Percentiles rank a stretch among this genome's conserved stretches.
phyloP scores from a whole-genome alignment of 2,113 vertebrate species.

The Ictalurus punctatus region DNA sequence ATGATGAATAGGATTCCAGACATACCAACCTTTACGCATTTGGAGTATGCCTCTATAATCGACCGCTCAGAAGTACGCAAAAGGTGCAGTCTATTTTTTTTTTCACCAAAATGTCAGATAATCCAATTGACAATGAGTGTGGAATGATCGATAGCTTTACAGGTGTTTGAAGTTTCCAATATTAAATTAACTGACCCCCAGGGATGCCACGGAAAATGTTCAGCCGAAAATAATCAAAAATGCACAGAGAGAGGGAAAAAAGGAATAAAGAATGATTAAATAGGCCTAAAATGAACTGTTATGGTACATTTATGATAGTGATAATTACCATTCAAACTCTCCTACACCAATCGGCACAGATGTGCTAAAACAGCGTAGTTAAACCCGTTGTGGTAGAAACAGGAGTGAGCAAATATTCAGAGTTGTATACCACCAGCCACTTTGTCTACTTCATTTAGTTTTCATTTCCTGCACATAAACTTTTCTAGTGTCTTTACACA shows the following conservation, averaged over 20 bases:
- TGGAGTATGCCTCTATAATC: too few relatives aligned
- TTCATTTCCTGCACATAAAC: background rate
- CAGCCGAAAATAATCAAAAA: background rate
- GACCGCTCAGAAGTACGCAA: background rate
- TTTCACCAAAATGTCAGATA: background rate
- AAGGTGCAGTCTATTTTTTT: background rate
- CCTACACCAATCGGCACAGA: background rate
- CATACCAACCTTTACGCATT: background rate
- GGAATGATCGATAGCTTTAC: background rate
- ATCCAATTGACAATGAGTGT: background rate
- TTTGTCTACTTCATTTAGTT: background rate
- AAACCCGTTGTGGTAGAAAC: background rate
- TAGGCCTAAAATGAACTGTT: background rate
- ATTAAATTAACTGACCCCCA: background rate
- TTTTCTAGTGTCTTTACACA: background rate
- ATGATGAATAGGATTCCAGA: background rate
- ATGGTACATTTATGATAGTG: background rate
- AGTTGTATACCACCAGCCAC: background rate
- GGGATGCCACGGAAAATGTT: background rate
- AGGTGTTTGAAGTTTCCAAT: background rate
- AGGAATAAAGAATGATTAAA: background rate
- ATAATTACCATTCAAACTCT: background rate
- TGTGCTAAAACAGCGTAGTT: background rate
- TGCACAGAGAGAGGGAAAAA: background rate
- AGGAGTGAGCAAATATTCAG: background rate